Evolutionary conservation across 2,113 vertebrate genomes (phyloP).

Genomic region (Benitochromis conjunctus): DNA sequence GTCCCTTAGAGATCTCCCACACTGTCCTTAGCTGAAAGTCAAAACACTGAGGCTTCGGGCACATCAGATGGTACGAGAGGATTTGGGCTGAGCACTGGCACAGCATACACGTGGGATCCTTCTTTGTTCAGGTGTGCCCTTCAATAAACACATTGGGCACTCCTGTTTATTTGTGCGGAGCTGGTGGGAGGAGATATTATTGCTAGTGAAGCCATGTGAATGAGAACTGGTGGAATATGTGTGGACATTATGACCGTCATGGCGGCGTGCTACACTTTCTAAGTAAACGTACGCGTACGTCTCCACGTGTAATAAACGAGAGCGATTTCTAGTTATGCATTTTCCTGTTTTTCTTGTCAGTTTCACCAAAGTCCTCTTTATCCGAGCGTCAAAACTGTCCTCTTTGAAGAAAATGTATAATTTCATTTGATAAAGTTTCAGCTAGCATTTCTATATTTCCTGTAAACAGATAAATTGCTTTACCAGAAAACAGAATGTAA

Average conservation of each 20-base stretch:
- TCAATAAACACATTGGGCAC: not conserved
- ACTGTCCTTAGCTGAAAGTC: not conserved
- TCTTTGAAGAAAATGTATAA: not conserved
- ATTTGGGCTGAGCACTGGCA: not conserved
- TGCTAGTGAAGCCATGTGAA: not conserved
- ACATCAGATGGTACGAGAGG: not conserved
- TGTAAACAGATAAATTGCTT: not conserved
- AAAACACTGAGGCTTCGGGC: not conserved
- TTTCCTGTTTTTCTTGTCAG: not conserved
- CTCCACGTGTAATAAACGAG: fast-evolving
- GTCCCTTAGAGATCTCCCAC: not conserved
- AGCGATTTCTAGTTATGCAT: not conserved
- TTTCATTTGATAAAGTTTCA: not conserved
- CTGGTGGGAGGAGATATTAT: not conserved
- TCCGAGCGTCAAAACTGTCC: not conserved
- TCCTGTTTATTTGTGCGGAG: not conserved
- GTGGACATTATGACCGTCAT: not conserved
- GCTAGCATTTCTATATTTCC: not conserved
- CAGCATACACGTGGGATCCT: not conserved
- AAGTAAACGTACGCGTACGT: not conserved
- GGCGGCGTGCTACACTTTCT: not conserved
- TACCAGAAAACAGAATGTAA: not conserved
- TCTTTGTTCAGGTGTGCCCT: not conserved
- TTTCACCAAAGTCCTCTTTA: not conserved
- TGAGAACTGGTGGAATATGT: not conserved